phyloP scores from a whole-genome alignment of 2,113 vertebrate species.

The Diadophis punctatus region DNA sequence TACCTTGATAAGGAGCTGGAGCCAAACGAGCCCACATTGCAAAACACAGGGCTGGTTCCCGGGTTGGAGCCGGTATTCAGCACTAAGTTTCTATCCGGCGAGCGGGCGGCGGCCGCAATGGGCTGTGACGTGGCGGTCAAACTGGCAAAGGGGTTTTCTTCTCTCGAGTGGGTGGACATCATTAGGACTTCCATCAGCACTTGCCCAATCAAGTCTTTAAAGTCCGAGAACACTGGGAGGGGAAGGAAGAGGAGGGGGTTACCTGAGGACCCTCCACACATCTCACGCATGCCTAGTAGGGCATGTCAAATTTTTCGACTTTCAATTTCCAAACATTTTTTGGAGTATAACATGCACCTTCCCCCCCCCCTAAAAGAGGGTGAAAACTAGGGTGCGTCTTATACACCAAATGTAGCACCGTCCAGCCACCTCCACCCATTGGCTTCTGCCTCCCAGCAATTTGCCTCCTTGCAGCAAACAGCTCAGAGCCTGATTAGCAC shows the following conservation, averaged over 20 bases:
- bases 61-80: constrained; percentile 82
- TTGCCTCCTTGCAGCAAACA: too few species aligned
- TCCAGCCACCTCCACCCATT: too few species aligned
- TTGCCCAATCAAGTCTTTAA: constrained; percentile 97
- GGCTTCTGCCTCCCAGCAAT: too few species aligned
- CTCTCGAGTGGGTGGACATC: constrained; percentile 92
- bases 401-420: too few species aligned
- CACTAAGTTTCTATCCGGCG: constrained; percentile 82
- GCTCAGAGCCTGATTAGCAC: too few species aligned
- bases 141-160: constrained; percentile 95
- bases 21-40: constrained; percentile 83
- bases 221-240: constrained; percentile 88
- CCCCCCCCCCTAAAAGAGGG: too few species aligned
- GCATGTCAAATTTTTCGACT: too few species aligned
- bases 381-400: too few species aligned
- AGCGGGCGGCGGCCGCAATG: constrained; percentile 86
- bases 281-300: not conserved
- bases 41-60: constrained; percentile 88
- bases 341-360: too few species aligned
- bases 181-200: constrained; percentile 98
- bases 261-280: not conserved
- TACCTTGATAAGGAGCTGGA: constrained; percentile 94
- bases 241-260: not conserved
- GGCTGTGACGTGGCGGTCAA: constrained; percentile 95
- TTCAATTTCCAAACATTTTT: too few species aligned